Base-by-base conservation (phyloP, 1,140 invertebrate genomes). In the Ylistrum balloti region DNA sequence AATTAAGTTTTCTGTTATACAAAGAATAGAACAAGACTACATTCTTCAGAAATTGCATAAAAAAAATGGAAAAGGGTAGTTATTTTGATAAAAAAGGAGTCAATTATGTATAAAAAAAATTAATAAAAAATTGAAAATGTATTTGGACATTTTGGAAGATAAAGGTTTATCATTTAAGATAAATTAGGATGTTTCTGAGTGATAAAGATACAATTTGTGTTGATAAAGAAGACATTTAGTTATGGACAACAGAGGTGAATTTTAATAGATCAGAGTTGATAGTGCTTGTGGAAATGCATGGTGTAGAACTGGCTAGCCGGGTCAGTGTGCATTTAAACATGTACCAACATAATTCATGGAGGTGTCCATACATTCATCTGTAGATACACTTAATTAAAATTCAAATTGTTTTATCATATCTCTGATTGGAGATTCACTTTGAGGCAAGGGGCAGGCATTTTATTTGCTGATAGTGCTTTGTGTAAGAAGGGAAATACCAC, bases 401-500 rank as follows among this genome's bases (percentile, higher is more conserved):
- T 74, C 56, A 74, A 74, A 74, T 74, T 74, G 56, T 74, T 74
- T 74, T 74, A 74, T 74, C 56, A 74, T 74, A 74, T 74, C 56
- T 74, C n/a, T 28, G 56, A 74, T 74, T 74, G 56, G 56, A 28
- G 56, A n/a, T 28, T 74, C 56, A 74, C 56, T 74, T 74, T 74
- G 56, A 74, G 56, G 56, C 56, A 28, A 45, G 56, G n/a, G 56
- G 22, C 56, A 28, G 22, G 56, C 22, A n/a, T 28, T 74, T 74
- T 74, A 74, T n/a, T 74, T 74, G 22, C 56, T 74, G 56, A 74
- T 74, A 74, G 56, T 28, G 56, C 56, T 74, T 74, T 74, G 56
- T 74, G 56, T 74, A 28, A 28, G 56, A 74, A 5, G n/a, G 56
- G 5, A 74, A 74, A 74, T 74, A 17, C 56, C 56, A 74, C 56